Evolutionary conservation across 2,113 vertebrate species (phyloP), one percentile per base, ranked within the genome.

Genomic region (Limanda limanda): DNA sequence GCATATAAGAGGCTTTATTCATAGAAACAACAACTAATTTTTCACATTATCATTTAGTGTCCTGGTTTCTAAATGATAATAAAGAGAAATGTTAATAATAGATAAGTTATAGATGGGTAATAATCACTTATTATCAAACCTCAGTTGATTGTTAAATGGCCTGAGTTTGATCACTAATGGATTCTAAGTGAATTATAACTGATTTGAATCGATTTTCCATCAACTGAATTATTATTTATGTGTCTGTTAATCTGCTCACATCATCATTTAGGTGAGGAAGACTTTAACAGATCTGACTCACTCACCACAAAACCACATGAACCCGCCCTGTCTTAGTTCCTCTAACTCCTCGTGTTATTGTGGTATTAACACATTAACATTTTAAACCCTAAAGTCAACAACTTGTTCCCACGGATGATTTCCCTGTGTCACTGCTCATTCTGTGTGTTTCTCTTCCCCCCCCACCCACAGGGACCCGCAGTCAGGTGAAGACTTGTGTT

Each of bases 401-500:
- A 48, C 72, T 62, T 77, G 58, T 59, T 68, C 64, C 35, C 59
- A n/a, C 52, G 24, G 60, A 59, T 76, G 54, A 68, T 67, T 63
- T 51, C n/a, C 18, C 18, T 74, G 3, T 75, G 21, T 73, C 27
- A 31, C 18, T 23, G 55, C 76, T 85, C 56, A 78, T 4, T 57
- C 52, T 73, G 76, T 59, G 37, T 79, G 27, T 85, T 67, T 83
- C 42, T 77, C 72, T 73, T 79, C 37, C 61, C 76, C 60, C 55
- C 72, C 17, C 79, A 31, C 61, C 76, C 60, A 70, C 87, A 93
- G 92, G 92, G 87, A 85, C 82, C 83, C 25, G 14, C 82, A 84
- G 78, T 82, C 88, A 85, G 90, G 83, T 92, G 89, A 92, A 89
- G 77, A 58, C 83, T 75, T 73, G 62, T 77, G 81, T 86, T 88